Evolutionary conservation across 1,140 invertebrate genomes (phyloP), one percentile per base, ranked within the genome.

Genomic region (Melipona quadrifasciata): DNA sequence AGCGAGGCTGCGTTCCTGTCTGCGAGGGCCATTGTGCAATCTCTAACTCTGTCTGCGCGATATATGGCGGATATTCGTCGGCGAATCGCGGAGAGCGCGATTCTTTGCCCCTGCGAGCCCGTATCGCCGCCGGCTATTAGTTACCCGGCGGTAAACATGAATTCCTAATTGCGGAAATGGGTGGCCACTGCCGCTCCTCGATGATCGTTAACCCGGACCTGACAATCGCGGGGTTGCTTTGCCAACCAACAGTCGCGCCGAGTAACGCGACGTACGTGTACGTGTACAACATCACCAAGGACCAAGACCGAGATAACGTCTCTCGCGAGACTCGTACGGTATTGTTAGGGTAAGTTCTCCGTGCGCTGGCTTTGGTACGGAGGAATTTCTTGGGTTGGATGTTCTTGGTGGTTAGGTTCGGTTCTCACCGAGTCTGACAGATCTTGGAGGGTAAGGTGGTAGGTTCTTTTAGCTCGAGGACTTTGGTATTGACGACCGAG

Each of bases 131-230:
- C 64, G 85, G 80, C 86, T 86, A 89, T 90, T 87, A 86, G 87
- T 90, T 86, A 82, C 84, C 39, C 77, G 77, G 80, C 80, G 84
- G 89, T 89, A 84, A 91, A 90, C 89, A 86, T 88, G 90, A 91
- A 91, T 90, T 90, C 90, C 89, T 91, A 90, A 91, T 91, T 90
- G 90, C 90, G 87, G 90, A 92, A 89, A 89, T 91, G 85, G 87
- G 85, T 64, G 84, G 55, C 67, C 39, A 47, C 6, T 0, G 39
- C 24, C 47, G 70, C 16, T 47, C 24, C 39, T 80, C 55, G 70
- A 82, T 71, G 79, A 80, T 85, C 72, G 72, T 74, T 81, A 75
- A 27, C 80, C 67, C 31, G 55, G 11, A 80, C 14, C 57, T 27
- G 57, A 64, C 57, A 72, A 71, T 80, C 68, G 39, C 39, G 19